Evolutionary conservation across 2,888 invertebrate genomes (phyloP), one percentile per base, ranked within the genome.

Genomic region (Lasioglossum vierecki): DNA sequence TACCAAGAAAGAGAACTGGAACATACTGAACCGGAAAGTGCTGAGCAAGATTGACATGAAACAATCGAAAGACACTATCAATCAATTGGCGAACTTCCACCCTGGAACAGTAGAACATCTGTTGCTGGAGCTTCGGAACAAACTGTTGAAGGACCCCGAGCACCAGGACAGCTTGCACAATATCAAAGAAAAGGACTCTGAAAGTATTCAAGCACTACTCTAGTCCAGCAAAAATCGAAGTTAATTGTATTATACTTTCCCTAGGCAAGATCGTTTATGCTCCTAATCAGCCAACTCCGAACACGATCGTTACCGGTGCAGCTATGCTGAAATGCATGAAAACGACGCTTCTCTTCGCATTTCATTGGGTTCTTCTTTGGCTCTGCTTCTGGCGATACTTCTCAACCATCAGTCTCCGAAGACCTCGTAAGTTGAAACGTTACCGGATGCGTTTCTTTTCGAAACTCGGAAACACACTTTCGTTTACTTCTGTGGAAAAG

Each of bases 1-100:
- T 0, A 94, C 96, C 68, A 98, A 98, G 94, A 93, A 97, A 53
- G 96, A 96, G 88, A 98, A 98, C 93, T 98, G 98, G 98, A 96
- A 96, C 92, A 97, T 96, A 0, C 95, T 98, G n/a, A 97, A 97
- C 92, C 95, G 96, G 82, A 97, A 97, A 94, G 97, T 97, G 4
- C 93, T 97, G 60, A 95, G 95, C 86, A 97, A 97, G 90, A 93
- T 97, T 1, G 95, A 95, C 5, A 90, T 97, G 22, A 95, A 95
- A 77, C 93, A 97, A 75, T 95, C 95, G 80, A 95, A 95, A 78
- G 95, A 95, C 6, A 96, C 95, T 0, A 96, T 97, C 94, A 96
- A 96, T 81, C 96, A 96, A 85, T 93, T 97, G 22, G 96, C 97
- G 0, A 96, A 96, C 83, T 95, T 96, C 5, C 93, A 95, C 0